Base-by-base conservation (phyloP, 2,113 vertebrate genomes). In the Silurus glanis region DNA sequence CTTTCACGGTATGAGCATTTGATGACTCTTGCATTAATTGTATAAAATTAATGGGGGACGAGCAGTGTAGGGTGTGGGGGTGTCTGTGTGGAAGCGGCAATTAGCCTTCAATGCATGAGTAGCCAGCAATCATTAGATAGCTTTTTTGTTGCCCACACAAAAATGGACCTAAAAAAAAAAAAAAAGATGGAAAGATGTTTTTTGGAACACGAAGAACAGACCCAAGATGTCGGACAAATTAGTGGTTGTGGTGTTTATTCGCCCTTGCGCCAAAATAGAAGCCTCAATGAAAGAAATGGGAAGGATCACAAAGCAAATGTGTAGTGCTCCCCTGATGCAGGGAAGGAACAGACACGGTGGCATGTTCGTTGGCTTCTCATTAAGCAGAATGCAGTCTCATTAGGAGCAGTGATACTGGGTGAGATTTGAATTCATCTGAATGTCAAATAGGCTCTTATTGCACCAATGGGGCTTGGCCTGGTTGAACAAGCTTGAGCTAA, bases 1-100 rank as follows among this genome's bases (percentile, higher is more conserved):
- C 89, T 93, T 94, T 94, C 93, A 93, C 80, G 85, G 90, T 84
- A 49, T 88, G 91, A 93, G 92, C 93, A 94, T 91, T 94, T 93
- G 37, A 93, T 51, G 91, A 92, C 92, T 91, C 92, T 93, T 93
- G 93, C 94, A 93, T 95, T 94, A 94, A 91, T 90, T 91, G 93
- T 93, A 95, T 94, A 94, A 93, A 91, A 95, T 93, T 90, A 93
- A 92, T 93, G 93, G 93, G 93, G 92, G 93, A 91, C 90, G 89
- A 90, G 93, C 89, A 89, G 90, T 81, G 83, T 91, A 92, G n/a
- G 10, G 59, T 17, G 45, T 16, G 56, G 6, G 56, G 88, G 91
- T 89, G 90, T 84, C 82, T 91, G 21, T 21, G 49, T n/a, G 13
- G 19, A 14, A 89, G 93, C 88, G 90, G 91, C 92, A 93, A 94